Conservation (phyloP, 2,888 invertebrate species). For the Volucella inanis region DNA sequence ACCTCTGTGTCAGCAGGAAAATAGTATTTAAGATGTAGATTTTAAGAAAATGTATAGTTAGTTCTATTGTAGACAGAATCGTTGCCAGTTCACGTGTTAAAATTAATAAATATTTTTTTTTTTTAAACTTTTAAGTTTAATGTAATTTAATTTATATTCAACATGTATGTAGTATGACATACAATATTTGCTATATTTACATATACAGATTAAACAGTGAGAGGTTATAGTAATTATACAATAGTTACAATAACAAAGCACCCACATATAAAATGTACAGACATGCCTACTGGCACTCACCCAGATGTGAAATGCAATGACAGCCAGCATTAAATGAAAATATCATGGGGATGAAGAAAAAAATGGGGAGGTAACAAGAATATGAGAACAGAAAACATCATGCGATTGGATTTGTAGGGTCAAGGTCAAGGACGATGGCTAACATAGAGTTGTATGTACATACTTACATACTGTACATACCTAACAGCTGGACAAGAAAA, state of each 20-base stretch:
- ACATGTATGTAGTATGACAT: too few relatives aligned
- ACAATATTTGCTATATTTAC: too few relatives aligned
- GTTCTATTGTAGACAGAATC: too few relatives aligned
- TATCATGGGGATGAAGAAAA: slow-evolving; percentile 2
- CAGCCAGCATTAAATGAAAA: slow-evolving; percentile 57
- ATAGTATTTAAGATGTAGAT: too few relatives aligned
- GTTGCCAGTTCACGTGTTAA: too few relatives aligned
- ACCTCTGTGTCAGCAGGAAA: too few relatives aligned
- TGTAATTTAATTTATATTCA: too few relatives aligned
- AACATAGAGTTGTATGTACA: slow-evolving; percentile 36
- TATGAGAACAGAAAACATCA: slow-evolving; percentile 66
- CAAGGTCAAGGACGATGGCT: slow-evolving; percentile 66
- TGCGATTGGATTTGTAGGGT: slow-evolving; percentile 68
- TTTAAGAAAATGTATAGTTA: too few relatives aligned
- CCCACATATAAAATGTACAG: slow-evolving; percentile 34
- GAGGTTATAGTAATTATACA: too few relatives aligned
- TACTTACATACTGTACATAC: not conserved
- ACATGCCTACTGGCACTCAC: slow-evolving; percentile 45
- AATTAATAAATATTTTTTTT: too few relatives aligned
- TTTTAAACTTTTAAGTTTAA: too few relatives aligned
- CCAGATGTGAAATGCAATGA: slow-evolving; percentile 67
- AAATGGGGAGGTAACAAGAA: slow-evolving; percentile 38
- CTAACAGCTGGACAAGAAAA: slow-evolving; percentile 15
- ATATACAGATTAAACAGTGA: too few relatives aligned
- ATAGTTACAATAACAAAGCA: slow-evolving; percentile 32